Evolutionary conservation across 2,113 vertebrate species (phyloP), one percentile per base, ranked within the genome.

Genomic region (Salvator merianae): DNA sequence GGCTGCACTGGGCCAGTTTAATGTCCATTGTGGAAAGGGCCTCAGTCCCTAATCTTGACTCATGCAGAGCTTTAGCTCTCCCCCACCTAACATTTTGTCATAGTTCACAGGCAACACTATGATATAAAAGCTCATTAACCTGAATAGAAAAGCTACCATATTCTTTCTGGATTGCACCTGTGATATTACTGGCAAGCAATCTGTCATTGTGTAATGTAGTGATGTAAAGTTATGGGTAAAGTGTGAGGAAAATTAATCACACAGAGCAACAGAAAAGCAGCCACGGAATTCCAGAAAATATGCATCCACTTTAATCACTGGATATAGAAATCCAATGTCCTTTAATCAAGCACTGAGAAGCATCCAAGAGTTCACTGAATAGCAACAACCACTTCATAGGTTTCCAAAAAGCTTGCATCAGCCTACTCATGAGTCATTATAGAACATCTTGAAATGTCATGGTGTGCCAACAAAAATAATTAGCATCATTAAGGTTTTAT

Each of bases 401-500:
- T 71, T 69, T 84, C 55, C 53, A 77, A 55, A 68, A 69, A 84
- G 65, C 74, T 70, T n/a, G 28, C 74, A 79, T 38, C 66, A 71
- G 75, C 53, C 76, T 69, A 55, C 68, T 84, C 83, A 63, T 28
- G 50, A 79, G 76, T 78, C 83, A 79, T 72, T 84, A 79, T 34
- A 71, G 76, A 84, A 84, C 76, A 84, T 84, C 76, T 84, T 86
- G 78, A 79, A 86, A 71, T 84, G 76, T 79, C 83, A 71, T 71
- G 83, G 83, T 78, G 76, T 72, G 76, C 76, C 83, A 84, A 84
- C 83, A 86, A 81, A 86, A 81, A 86, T 86, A 86, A 86, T 84
- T 84, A 84, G 71, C 76, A 72, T 82, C 68, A 77, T 85, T 79
- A 78, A 83, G 53, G 50, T 78, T 84, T 84, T 62, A 22, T 8